phyloP scores from a whole-genome alignment of 2,888 invertebrate species.

The Pseudanteris insignis region DNA sequence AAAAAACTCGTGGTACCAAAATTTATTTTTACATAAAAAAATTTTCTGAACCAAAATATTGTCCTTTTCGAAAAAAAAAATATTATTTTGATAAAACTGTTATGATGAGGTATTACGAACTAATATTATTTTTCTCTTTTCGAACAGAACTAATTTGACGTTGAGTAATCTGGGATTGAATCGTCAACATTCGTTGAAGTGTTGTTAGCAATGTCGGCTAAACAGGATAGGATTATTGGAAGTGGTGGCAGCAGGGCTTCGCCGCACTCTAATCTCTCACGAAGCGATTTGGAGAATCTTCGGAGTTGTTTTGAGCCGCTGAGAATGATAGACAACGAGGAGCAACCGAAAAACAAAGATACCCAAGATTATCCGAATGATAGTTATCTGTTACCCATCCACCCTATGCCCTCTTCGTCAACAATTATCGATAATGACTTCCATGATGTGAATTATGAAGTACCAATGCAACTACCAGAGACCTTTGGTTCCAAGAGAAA shows the following conservation, averaged over 20 bases:
- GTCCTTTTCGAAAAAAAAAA: too few relatives aligned
- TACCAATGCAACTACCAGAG: slow-evolving; percentile 21
- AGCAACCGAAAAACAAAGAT: slow-evolving; percentile 28
- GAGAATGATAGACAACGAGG: slow-evolving; percentile 21
- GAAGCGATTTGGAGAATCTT: slow-evolving; percentile 40
- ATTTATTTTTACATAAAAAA: too few relatives aligned
- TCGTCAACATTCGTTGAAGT: slow-evolving; percentile 16
- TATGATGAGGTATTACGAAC: too few relatives aligned
- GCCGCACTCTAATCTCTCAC: slow-evolving; percentile 39
- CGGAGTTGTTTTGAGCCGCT: slow-evolving; percentile 35
- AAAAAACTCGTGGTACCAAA: too few relatives aligned
- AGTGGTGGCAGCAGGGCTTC: slow-evolving; percentile 21
- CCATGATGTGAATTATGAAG: slow-evolving; percentile 26
- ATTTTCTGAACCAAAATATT: too few relatives aligned
- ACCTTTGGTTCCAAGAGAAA: slow-evolving; percentile 9
- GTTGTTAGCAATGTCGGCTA: slow-evolving; percentile 27
- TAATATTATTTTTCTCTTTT: too few relatives aligned
- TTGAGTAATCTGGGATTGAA: slow-evolving; percentile 13
- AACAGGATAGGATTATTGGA: slow-evolving; percentile 34
- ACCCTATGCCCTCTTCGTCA: slow-evolving; percentile 19
- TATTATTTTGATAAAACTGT: too few relatives aligned
- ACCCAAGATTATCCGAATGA: slow-evolving; percentile 29
- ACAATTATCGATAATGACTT: slow-evolving; percentile 20
- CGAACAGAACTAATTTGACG: too few relatives aligned
- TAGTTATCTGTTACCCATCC: slow-evolving; percentile 25